Base-by-base conservation (phyloP, 1,140 invertebrate genomes). In the Bursaphelenchus mucronatus region DNA sequence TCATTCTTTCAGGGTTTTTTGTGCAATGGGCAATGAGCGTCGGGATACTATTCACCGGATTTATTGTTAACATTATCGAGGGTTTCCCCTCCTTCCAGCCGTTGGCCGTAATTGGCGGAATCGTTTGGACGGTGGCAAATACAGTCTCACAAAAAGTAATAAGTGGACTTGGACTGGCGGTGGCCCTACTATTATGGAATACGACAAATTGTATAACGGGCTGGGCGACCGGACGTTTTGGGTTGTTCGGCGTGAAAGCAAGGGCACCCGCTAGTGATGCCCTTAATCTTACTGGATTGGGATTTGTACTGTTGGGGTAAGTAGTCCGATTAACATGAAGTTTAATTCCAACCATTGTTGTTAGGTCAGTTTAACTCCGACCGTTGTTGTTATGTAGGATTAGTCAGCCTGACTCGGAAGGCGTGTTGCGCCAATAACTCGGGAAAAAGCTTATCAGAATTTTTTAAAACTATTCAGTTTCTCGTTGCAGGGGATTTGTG, bases 221-320 rank as follows among this genome's bases (percentile, higher is more conserved):
- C 13, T 85, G 84, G 83, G 79, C 80, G 9, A 81, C 74, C 63
- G 82, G 82, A 52, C 82, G 80, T 81, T 83, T 83, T 76, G 82
- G 82, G 8, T 73, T 76, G 54, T 83, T 84, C 75, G 82, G 82
- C 8, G 72, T 82, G 0, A 75, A 68, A 41, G 19, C 75, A 54
- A 73, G 80, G 50, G 46, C 68, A 0, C 81, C 82, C 1, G 54
- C 61, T 19, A 72, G 77, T 51, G 41, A 58, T 8, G 30, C 63
- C 8, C 55, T 83, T 66, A 84, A 84, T 68, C 80, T 82, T 69
- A 53, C 76, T 39, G 82, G 82, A 8, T 76, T 83, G 6, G 64
- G 54, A 11, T 49, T 83, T 9, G 76, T 82, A 49, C 66, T 79
- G 13, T 44, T 75, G 7, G 82, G 82, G 82, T 83, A 64, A 64